Percentiles rank a stretch among this genome's conserved stretches.
These are phyloP conservation scores for Hippoglossus stenolepis DNA, from an alignment of 2,113 vertebrate genomes.

Conservation along the genomic window DNA sequence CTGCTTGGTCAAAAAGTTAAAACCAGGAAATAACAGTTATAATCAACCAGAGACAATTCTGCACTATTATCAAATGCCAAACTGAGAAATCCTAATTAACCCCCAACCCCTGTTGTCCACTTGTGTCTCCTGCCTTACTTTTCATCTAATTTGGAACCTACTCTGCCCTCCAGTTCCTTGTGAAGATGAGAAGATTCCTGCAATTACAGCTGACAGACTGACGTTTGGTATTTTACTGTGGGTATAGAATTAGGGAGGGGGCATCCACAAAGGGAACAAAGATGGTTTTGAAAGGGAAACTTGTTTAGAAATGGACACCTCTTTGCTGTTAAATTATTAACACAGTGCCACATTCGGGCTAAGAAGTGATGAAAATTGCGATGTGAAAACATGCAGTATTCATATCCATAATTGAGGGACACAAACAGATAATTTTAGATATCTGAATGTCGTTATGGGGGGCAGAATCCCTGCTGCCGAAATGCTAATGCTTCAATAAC, in stretches of 20 bases:
- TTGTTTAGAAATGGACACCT: conserved; percentile 18
- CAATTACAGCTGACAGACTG: conserved; percentile 70
- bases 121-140: not conserved
- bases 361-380: too few species aligned
- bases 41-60: conserved; percentile 10
- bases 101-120: conserved; percentile 25
- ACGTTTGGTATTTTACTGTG: conserved; percentile 66
- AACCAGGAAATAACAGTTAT: not conserved
- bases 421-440: not conserved
- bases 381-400: not conserved
- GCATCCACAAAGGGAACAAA: not conserved
- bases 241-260: not conserved
- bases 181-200: conserved; percentile 21
- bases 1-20: not conserved
- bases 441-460: not conserved
- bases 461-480: too few species aligned
- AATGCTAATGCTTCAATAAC: not conserved
- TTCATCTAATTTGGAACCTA: conserved; percentile 41
- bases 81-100: conserved; percentile 52
- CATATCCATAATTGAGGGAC: not conserved
- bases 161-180: not conserved
- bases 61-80: conserved; percentile 29
- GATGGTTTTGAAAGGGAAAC: conserved; percentile 37
- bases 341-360: too few species aligned
- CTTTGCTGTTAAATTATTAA: conserved; percentile 21